phyloP scores from a whole-genome alignment of 2,797 vertebrate species.

The Chromobotia macracanthus region DNA sequence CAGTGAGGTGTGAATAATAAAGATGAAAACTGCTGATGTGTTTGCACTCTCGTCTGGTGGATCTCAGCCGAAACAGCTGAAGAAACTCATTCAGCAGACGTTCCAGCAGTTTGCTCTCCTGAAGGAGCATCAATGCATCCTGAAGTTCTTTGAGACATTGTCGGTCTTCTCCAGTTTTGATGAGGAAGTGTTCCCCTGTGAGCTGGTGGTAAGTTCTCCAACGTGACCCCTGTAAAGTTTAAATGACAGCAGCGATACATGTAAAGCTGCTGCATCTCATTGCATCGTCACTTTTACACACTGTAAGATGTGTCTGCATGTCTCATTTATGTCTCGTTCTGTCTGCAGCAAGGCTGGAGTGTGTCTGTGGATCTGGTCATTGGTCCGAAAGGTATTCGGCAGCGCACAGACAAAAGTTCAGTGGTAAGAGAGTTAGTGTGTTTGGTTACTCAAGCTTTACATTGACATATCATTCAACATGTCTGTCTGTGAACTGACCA shows the following conservation, averaged over 20 bases:
- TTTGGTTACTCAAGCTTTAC: too few species aligned
- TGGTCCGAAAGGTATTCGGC: conserved; percentile 87
- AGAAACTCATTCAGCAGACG: conserved; percentile 92
- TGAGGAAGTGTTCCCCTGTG: conserved; percentile 88
- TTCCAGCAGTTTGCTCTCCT: conserved; percentile 89
- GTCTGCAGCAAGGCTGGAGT: conserved; percentile 88
- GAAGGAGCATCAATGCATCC: conserved; percentile 87
- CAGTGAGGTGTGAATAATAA: not conserved
- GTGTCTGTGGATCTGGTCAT: conserved; percentile 91
- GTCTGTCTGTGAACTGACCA: not conserved
- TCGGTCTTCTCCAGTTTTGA: conserved; percentile 83
- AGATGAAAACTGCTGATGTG: not conserved
- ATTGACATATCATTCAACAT: too few species aligned
- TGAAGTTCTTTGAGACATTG: conserved; percentile 87
- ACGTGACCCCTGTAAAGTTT: too few species aligned
- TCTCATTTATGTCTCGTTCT: not conserved
- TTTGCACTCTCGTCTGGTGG: not conserved
- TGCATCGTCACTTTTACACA: too few species aligned
- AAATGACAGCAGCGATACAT: too few species aligned
- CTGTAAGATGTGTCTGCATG: too few species aligned
- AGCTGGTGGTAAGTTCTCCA: conserved; percentile 83
- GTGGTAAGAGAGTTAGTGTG: conserved; percentile 40
- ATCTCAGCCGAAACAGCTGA: conserved; percentile 84
- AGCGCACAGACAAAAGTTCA: conserved; percentile 79
- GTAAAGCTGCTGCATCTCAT: too few species aligned